Conservation (phyloP, 1,140 invertebrate species). For the Archivesica marissinica region DNA sequence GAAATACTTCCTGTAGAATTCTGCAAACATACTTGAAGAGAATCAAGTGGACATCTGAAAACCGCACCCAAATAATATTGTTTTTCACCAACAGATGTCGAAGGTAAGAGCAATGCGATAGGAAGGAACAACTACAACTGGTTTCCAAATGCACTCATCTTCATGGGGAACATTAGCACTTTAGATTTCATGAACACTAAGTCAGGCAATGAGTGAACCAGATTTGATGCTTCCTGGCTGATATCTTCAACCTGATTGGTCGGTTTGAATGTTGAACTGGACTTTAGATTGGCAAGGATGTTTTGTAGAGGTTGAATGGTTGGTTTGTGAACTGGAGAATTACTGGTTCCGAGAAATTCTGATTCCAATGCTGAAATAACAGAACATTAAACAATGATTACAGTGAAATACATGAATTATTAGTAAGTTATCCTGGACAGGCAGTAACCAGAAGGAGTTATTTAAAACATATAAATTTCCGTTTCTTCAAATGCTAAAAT, state of each 20-base stretch:
- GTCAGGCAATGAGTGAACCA: constrained; percentile 77
- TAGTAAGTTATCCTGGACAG: no score
- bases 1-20: neutral
- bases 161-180: constrained; percentile 81
- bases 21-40: neutral
- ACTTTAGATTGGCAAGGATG: constrained; percentile 78
- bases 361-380: constrained; percentile 77
- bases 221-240: constrained; percentile 70
- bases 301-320: constrained; percentile 78
- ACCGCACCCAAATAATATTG: neutral
- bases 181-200: constrained; percentile 81
- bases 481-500: no score
- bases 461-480: no score
- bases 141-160: constrained; percentile 8
- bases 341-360: constrained; percentile 70
- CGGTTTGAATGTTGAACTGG: constrained; percentile 68
- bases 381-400: constrained; percentile 39
- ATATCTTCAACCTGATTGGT: constrained; percentile 69
- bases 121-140: neutral
- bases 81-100: neutral
- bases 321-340: constrained; percentile 65
- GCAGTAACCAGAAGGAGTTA: no score
- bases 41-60: neutral
- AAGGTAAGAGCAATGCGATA: neutral
- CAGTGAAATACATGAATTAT: no score